A percentile compares a stretch with the other conserved stretches of the same genome.
Evolutionary conservation across 2,888 invertebrate species (phyloP).

Genomic region (Lasioglossum calceatum): DNA sequence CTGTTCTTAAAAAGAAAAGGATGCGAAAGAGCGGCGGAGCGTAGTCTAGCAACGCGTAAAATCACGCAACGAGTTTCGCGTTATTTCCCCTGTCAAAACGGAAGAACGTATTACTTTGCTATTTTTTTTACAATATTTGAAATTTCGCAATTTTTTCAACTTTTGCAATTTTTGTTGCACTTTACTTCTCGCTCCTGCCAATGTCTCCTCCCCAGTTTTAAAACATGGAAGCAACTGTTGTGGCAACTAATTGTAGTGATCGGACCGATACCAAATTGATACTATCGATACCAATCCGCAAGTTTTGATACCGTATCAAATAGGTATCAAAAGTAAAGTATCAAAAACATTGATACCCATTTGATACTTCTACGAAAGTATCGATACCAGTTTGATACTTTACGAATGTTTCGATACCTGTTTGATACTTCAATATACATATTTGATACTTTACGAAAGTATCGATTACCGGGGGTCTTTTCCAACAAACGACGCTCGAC

Average conservation of each 20-base stretch:
- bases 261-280: no score
- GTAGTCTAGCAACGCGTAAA: slow-evolving; percentile 3
- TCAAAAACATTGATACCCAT: no score
- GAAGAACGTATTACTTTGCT: not conserved
- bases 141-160: not conserved
- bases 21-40: not conserved
- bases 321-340: no score
- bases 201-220: not conserved
- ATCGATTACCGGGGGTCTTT: no score
- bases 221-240: not conserved
- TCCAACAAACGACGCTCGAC: no score
- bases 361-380: no score
- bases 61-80: slow-evolving; percentile 10
- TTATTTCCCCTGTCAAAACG: slow-evolving; percentile 7
- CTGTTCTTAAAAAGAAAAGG: slow-evolving; percentile 20
- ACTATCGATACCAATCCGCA: no score
- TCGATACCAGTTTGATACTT: no score
- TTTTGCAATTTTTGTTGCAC: not conserved
- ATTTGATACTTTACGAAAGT: no score
- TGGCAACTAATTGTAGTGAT: not conserved
- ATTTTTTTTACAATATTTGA: not conserved
- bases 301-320: no score
- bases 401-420: no score
- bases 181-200: not conserved
- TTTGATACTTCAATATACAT: no score